phyloP scores from a whole-genome alignment of 1,140 invertebrate genomes.

The Oppia nitens region DNA sequence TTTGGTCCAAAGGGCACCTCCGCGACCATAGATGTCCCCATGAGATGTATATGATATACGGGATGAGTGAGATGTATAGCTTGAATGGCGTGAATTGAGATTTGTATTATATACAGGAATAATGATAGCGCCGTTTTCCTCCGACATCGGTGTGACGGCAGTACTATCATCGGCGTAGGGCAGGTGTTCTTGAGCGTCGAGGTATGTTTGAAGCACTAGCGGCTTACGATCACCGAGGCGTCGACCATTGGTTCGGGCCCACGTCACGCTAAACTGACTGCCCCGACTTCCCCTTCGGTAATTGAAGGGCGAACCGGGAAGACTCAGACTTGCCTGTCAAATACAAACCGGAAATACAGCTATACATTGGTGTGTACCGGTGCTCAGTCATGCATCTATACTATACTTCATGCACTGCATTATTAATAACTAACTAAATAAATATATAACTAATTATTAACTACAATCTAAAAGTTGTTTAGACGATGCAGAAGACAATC shows the following conservation, averaged over 20 bases:
- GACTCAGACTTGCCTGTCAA: conserved; percentile 76
- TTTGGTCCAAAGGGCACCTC: conserved; percentile 49
- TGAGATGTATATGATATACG: conserved; percentile 81
- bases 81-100: conserved; percentile 53
- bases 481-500: no score
- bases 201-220: conserved; percentile 75
- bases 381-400: background rate
- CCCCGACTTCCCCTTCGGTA: conserved; percentile 66
- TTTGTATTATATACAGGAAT: conserved; percentile 58
- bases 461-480: no score
- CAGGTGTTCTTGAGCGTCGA: conserved; percentile 87
- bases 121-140: conserved; percentile 86
- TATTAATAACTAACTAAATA: no score
- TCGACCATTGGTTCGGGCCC: conserved; percentile 47
- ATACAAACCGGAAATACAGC: conserved; percentile 13
- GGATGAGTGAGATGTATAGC: conserved; percentile 82
- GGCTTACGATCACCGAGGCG: conserved; percentile 69
- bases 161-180: conserved; percentile 94
- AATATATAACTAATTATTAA: no score
- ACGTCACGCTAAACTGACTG: conserved; percentile 57
- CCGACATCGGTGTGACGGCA: conserved; percentile 92
- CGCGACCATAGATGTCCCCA: conserved; percentile 54
- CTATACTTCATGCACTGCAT: no score
- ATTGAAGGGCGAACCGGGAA: conserved; percentile 91
- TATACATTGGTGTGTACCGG: background rate